Conservation (phyloP, 2,113 vertebrate genomes). For the Recurvirostra avosetta region DNA sequence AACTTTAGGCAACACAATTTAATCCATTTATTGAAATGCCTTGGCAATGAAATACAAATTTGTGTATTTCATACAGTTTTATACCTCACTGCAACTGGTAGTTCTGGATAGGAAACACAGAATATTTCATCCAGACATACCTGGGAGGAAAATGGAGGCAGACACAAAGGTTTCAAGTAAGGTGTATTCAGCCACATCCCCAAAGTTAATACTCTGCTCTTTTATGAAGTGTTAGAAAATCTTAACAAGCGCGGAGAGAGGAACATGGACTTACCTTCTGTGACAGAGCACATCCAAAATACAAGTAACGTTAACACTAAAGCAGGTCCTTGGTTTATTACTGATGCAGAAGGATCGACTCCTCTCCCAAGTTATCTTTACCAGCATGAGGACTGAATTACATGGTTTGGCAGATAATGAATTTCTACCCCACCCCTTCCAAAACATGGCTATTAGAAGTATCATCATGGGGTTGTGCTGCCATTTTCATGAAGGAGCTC, state of each 20-base stretch:
- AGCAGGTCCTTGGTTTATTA: not conserved
- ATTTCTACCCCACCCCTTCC: not conserved
- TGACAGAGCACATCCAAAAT: not conserved
- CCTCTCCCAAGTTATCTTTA: not conserved
- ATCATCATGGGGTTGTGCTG: not conserved
- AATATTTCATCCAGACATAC: not conserved
- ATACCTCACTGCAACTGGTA: not conserved
- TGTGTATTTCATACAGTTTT: not conserved
- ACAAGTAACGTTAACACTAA: not conserved
- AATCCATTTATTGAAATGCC: not conserved
- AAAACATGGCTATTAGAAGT: not conserved
- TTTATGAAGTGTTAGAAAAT: not conserved
- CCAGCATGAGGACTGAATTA: not conserved
- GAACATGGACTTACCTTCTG: not conserved
- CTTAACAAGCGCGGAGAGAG: not conserved
- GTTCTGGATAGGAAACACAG: not conserved
- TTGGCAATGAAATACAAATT: not conserved
- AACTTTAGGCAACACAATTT: not conserved
- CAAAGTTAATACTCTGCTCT: not conserved
- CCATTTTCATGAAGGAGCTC: not conserved
- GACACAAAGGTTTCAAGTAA: not conserved
- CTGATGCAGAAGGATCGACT: not conserved
- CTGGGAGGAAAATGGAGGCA: not conserved
- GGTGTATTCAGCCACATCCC: not conserved
- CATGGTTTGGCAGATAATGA: not conserved